Conservation (phyloP, 2,888 invertebrate species). For the Busseola fusca region DNA sequence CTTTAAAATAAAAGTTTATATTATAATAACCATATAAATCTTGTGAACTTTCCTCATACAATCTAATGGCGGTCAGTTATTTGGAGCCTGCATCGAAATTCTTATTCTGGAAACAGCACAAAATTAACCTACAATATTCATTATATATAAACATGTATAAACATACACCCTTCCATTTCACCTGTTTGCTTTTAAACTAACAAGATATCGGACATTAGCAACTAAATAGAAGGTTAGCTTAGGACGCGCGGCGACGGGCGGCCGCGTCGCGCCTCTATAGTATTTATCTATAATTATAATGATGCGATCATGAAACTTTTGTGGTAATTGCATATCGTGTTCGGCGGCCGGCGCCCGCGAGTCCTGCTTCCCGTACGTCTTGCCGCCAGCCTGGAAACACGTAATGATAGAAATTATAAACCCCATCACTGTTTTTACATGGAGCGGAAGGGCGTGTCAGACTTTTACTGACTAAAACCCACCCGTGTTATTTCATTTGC, state of each 20-base stretch:
- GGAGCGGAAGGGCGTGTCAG: no score
- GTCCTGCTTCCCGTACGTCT: constrained; percentile 69
- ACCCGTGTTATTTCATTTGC: no score
- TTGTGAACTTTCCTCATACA: constrained; percentile 62
- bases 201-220: constrained; percentile 80
- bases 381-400: constrained; percentile 76
- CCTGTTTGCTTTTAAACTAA: constrained; percentile 72
- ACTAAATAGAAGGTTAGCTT: constrained; percentile 82
- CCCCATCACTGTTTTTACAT: neutral
- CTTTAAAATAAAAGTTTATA: constrained; percentile 55
- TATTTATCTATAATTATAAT: constrained; percentile 71
- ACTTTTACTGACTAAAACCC: no score
- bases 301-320: constrained; percentile 80
- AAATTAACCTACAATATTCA: constrained; percentile 88
- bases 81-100: constrained; percentile 64
- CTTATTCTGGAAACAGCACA: constrained; percentile 82
- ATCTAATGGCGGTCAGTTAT: constrained; percentile 56
- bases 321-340: constrained; percentile 83
- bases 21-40: constrained; percentile 59
- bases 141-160: constrained; percentile 88
- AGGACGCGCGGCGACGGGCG: constrained; percentile 58
- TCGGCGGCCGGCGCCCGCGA: constrained; percentile 74
- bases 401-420: neutral
- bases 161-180: constrained; percentile 85
- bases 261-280: constrained; percentile 59